Evolutionary conservation across 1,140 invertebrate genomes (phyloP), one percentile per base, ranked within the genome.

Genomic region (Drosophila triauraria): DNA sequence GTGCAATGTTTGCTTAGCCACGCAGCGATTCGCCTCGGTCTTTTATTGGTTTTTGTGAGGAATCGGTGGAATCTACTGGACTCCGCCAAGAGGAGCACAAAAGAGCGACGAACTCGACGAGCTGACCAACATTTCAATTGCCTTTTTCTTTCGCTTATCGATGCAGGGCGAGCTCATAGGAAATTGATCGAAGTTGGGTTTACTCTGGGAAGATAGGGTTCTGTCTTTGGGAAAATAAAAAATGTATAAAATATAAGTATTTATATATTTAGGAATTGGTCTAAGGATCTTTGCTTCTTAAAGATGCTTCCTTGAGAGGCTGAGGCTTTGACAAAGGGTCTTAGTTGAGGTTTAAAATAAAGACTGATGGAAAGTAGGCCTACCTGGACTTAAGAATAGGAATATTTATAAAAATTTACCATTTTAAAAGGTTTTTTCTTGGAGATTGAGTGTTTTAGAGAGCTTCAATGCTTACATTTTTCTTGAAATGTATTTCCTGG

Each of bases 91-190:
- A 32, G 43, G 30, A 43, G 27, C 44, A 68, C 64, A 75, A 69
- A 69, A 75, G 57, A 75, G 42, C 40, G 48, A 20, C 48, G n/a
- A 75, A 53, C 70, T 44, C 35, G 58, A 42, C 42, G 10, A 53
- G 35, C 47, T 60, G 81, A 54, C 78, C 81, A 77, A 78, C 77
- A 85, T 72, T 84, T 85, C 77, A 85, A 85, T 84, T 84, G 82
- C 82, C 70, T 60, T 68, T 82, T 60, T 78, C 20, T 64, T 70
- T 44, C 10, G 57, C 58, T 80, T 59, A 63, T 80, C 76, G 53
- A 67, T 50, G 59, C 27, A 30, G 27, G 27, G 27, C 27, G 5
- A 53, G 27, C 12, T 47, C 25, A 7, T 38, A 17, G 35, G 35
- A 50, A 60, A 74, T 57, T 38, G 9, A 27, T 35, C 5, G 58